Evolutionary conservation across 2,113 vertebrate species (phyloP).

Genomic region (Delphinapterus leucas): DNA sequence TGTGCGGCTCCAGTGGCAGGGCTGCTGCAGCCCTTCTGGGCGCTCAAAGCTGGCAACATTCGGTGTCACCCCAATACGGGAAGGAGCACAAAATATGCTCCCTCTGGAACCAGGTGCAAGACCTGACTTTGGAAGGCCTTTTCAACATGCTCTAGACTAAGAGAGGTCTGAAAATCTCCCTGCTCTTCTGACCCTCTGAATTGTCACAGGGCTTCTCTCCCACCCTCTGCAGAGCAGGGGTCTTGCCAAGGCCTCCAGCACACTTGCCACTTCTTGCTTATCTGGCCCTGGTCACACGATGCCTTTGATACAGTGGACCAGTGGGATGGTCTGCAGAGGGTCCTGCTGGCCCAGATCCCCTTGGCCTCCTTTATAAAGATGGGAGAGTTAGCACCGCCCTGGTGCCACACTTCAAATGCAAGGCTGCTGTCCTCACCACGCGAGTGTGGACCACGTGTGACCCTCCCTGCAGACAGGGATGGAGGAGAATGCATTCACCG

Average conservation of each 20-base stretch:
- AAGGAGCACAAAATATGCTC: background rate
- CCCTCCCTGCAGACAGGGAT: background rate
- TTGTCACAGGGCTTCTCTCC: background rate
- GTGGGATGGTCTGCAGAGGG: background rate
- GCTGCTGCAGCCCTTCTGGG: background rate
- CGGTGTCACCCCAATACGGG: background rate
- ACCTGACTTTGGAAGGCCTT: background rate
- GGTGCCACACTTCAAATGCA: background rate
- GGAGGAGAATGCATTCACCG: accelerated
- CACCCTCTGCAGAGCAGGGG: background rate
- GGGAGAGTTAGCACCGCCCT: background rate
- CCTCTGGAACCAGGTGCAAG: background rate
- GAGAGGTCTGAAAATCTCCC: background rate
- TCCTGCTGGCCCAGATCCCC: background rate
- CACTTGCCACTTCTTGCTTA: background rate
- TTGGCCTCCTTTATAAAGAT: background rate
- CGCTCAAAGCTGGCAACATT: background rate
- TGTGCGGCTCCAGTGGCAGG: background rate
- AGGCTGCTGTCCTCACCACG: background rate
- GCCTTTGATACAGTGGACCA: background rate
- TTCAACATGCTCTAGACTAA: background rate
- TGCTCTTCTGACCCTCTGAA: background rate
- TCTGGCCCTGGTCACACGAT: background rate
- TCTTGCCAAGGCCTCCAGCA: background rate
- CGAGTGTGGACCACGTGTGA: background rate